A percentile compares a stretch with the other conserved stretches of the same genome.
Conservation (phyloP, 2,888 invertebrate genomes). For the Hofmannophila pseudospretella region DNA sequence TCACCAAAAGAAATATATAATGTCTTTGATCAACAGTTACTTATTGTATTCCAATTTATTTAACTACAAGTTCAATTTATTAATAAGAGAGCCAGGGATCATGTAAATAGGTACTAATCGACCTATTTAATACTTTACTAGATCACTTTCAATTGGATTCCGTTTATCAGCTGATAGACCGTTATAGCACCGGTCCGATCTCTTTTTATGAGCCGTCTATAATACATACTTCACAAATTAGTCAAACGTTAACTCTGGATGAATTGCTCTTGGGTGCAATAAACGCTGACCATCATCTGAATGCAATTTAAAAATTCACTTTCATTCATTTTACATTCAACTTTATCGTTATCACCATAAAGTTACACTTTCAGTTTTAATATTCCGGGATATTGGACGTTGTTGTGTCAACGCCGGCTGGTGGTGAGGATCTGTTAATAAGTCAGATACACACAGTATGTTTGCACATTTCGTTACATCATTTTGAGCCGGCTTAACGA, state of each 20-base stretch:
- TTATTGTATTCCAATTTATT: no score
- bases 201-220: slow-evolving; percentile 55
- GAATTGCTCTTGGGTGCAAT: slow-evolving; percentile 71
- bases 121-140: neutral
- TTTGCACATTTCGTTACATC: slow-evolving; percentile 70
- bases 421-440: slow-evolving; percentile 70
- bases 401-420: slow-evolving; percentile 17
- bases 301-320: slow-evolving; percentile 46
- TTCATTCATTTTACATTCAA: slow-evolving; percentile 12
- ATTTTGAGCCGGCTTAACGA: slow-evolving; percentile 69
- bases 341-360: slow-evolving; percentile 18
- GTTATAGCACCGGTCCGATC: slow-evolving; percentile 34
- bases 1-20: no score
- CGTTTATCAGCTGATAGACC: slow-evolving; percentile 50
- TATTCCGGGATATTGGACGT: slow-evolving; percentile 16
- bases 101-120: no score
- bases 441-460: slow-evolving; percentile 60
- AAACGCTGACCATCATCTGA: slow-evolving; percentile 62
- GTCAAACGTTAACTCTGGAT: slow-evolving; percentile 69
- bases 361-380: slow-evolving; percentile 16
- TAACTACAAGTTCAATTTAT: no score
- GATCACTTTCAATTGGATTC: slow-evolving; percentile 15
- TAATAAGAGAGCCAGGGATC: no score
- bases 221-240: slow-evolving; percentile 69
- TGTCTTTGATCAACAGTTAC: no score